Evolutionary conservation across 2,888 invertebrate genomes (phyloP), one percentile per base, ranked within the genome.

Genomic region (Troglohyphantes excavatus): DNA sequence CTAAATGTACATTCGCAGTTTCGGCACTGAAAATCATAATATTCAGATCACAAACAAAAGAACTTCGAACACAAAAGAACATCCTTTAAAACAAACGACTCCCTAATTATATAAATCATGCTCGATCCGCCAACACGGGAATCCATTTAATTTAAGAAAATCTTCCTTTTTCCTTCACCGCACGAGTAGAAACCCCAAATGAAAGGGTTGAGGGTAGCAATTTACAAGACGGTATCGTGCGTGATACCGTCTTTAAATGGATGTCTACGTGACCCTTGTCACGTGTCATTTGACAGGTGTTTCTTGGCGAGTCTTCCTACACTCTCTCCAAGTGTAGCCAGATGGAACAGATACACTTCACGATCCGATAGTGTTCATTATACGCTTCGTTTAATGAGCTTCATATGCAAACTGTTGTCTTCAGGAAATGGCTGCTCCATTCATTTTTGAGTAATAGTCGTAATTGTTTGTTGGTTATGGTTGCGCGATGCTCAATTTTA

Each of bases 201-300:
- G 46, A 68, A 81, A 78, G 78, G 33, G 9, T 29, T n/a, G 61
- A 61, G 21, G n/a, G 26, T 7, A 29, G 43, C 65, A 27, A 78
- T 65, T 63, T 65, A 17, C 43, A 43, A 65, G 78, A 68, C 46
- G 79, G 67, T 53, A 81, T 81, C 79, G 68, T 81, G 79, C 79
- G 79, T 81, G 79, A 81, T 53, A 68, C 79, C 79, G 11, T 70
- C 29, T 72, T 59, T 82, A 68, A 68, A 81, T 81, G 19, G 46
- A 68, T n/a, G 63, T 53, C 53, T 81, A 82, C 82, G 82, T 82
- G 82, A 70, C 61, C 61, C 72, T 2, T 43, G 82, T 82, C 82
- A 82, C 70, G 82, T 72, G 82, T 67, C 70, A 63, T 67, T 53
- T 75, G 85, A 61, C 85, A 67, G 68, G 39, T 68, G 76, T 43